phyloP scores from a whole-genome alignment of 2,888 invertebrate species.

The Lasioglossum zephyrum region DNA sequence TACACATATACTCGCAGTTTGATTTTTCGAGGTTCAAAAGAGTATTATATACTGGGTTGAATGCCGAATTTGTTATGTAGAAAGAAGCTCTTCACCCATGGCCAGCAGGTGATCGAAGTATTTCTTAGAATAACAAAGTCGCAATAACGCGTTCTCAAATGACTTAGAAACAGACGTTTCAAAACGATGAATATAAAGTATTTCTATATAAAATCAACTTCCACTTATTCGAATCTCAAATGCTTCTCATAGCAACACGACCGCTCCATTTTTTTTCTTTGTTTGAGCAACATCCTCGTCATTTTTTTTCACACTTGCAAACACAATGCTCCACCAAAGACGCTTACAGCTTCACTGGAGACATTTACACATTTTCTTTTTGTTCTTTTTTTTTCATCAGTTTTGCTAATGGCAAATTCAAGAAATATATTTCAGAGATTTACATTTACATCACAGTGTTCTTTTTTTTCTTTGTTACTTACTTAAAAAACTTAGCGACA shows the following conservation, averaged over 20 bases:
- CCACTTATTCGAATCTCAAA: constrained; percentile 64
- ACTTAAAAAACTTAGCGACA: constrained; percentile 51
- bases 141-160: constrained; percentile 67
- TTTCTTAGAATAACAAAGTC: constrained; percentile 69
- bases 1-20: constrained; percentile 28
- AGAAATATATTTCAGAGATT: constrained; percentile 59
- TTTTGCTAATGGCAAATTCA: constrained; percentile 53
- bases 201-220: constrained; percentile 71
- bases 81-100: constrained; percentile 66
- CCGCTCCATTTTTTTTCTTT: constrained; percentile 27
- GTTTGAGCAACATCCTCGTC: constrained; percentile 59
- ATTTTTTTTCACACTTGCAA: constrained; percentile 47
- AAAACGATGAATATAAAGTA: constrained; percentile 69
- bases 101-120: constrained; percentile 69
- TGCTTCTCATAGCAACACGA: constrained; percentile 51
- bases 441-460: constrained; percentile 60
- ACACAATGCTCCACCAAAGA: constrained; percentile 55
- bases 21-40: constrained; percentile 9
- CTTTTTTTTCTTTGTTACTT: constrained; percentile 41
- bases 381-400: constrained; percentile 17
- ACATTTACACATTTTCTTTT: constrained; percentile 46
- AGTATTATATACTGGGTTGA: constrained; percentile 61
- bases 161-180: constrained; percentile 68
- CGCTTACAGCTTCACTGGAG: constrained; percentile 35
- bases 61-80: constrained; percentile 58